Base-by-base conservation (phyloP, 2,888 invertebrate genomes). In the Ochropleura leucogaster region DNA sequence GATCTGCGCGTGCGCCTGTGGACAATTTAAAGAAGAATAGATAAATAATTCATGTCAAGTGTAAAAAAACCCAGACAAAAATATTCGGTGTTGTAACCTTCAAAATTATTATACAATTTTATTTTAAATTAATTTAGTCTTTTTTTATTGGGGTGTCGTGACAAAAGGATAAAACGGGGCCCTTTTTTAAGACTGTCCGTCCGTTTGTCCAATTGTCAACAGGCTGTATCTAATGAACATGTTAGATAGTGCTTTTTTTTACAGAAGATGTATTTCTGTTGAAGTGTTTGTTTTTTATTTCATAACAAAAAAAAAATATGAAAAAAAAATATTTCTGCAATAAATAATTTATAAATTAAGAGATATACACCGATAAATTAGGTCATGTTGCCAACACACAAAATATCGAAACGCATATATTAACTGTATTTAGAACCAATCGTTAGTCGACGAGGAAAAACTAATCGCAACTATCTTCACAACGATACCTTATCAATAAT, bases 21-120 rank as follows among this genome's bases (percentile, higher is more conserved):
- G 16, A 9, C 14, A n/a, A 14, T 10, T 14, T 18, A 20, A 53
- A 14, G 8, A 51, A 0, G 12, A 62, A 40, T 40, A 42, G 4
- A 9, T 3, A 14, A 73, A 30, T 30, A 30, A 30, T 30, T 30
- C 8, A 47, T 20, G 18, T 46, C 42, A 2, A 18, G 40, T 30
- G 46, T 14, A 10, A 40, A 49, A 40, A 49, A 47, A 47, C 20
- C 74, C 72, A 16, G 8, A 30, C 2, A 20, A 14, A 47, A 53
- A 20, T 4, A 0, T 20, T 9, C 6, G 20, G 74, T 74, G 74
- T 74, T 73, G 46, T 42, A 53, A 74, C 18, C 53, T 62, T 62
- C 8, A 74, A 73, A 51, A 73, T 55, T 20, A 55, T 20, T 55
- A 55, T 5, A 5, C 10, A 10, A 10, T 55, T 12, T 10, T 12